Evolutionary conservation across 2,888 invertebrate genomes (phyloP), one percentile per base, ranked within the genome.

Genomic region (Agrochola litura): DNA sequence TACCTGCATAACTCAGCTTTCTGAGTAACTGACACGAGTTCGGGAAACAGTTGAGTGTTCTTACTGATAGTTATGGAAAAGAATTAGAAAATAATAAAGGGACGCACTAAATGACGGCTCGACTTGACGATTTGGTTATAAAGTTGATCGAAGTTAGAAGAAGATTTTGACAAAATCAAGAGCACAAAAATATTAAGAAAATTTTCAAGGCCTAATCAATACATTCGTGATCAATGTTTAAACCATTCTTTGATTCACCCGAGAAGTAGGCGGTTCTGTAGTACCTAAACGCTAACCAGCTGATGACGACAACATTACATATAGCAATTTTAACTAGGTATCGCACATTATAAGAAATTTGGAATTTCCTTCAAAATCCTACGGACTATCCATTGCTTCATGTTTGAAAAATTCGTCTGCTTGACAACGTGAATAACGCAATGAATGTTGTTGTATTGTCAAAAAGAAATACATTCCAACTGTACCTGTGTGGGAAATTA

Each of bases 21-120:
- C 79, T 74, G 41, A 83, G 67, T 86, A 74, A 74, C 22, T 63
- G 25, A 58, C 66, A 61, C 30, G 61, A 64, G 16, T 77, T 73
- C 72, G 22, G 22, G 37, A 73, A 76, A 76, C 19, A 30, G 66
- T 37, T 76, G 60, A 68, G 22, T 73, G 25, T 65, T 37, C 10
- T n/a, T 37, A 54, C 8, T 52, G 2, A 64, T 6, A 58, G 5
- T 79, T 37, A 8, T 70, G 71, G 83, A 78, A 81, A 78, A 41
- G 4, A 30, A 37, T 19, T 37, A 6, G 12, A 43, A 10, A 52
- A 60, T 6, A 52, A 46, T 22, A 25, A 22, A 30, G 22, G n/a
- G 9, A 12, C 6, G n/a, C 54, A 54, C n/a, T n/a, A 58, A 58
- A 58, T 6, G 10, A 25, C 25, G 25, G 12, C 2, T 25, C 25